Evolutionary conservation across 1,140 invertebrate species (phyloP).

Genomic region (Theocolax elegans): DNA sequence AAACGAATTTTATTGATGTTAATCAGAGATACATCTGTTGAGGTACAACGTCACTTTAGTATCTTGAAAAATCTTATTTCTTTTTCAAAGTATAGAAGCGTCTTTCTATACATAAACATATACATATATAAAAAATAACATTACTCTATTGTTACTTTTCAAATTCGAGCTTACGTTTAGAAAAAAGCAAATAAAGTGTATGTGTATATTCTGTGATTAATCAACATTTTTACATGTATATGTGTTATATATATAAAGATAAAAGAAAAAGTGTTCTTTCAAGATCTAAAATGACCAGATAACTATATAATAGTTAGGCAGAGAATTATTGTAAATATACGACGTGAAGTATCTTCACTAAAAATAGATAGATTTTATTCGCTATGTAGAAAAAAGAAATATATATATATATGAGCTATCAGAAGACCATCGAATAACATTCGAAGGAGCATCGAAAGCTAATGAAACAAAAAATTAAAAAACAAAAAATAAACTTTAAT

Average conservation of each 20-base stretch:
- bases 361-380: background rate
- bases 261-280: conserved; percentile 21
- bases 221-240: too few species aligned
- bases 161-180: too few species aligned
- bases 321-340: conserved; percentile 33
- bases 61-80: too few species aligned
- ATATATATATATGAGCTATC: conserved; percentile 8
- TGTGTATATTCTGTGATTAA: too few species aligned
- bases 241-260: too few species aligned
- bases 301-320: conserved; percentile 1
- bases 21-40: background rate
- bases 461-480: background rate
- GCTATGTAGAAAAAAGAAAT: conserved; percentile 2
- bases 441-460: conserved; percentile 32
- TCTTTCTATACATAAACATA: too few species aligned
- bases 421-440: conserved; percentile 24
- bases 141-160: too few species aligned
- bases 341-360: conserved; percentile 6
- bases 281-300: conserved; percentile 23
- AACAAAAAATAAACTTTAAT: conserved; percentile 10
- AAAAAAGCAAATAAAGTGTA: too few species aligned
- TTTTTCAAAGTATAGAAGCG: too few species aligned
- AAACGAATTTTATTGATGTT: conserved; percentile 39
- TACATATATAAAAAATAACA: too few species aligned
- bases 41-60: background rate